Percentiles rank a stretch among this genome's conserved stretches.
Evolutionary conservation across 2,888 invertebrate genomes (phyloP).

Genomic region (Blera fallax): DNA sequence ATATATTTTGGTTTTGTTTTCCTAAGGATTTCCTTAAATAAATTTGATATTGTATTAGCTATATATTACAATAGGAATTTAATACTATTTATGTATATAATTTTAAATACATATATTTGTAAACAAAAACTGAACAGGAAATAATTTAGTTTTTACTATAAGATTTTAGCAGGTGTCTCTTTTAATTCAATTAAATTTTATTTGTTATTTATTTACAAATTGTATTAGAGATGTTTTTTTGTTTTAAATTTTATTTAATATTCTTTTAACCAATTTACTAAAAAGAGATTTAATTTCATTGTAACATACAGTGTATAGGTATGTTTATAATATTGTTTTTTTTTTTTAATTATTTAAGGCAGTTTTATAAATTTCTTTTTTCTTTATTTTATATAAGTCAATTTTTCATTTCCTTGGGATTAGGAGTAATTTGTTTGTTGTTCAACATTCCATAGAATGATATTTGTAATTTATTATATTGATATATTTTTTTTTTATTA

Average conservation of each 20-base stretch:
- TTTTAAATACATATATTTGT: conserved; percentile 50
- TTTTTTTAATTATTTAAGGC: conserved; percentile 53
- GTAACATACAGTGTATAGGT: conserved; percentile 32
- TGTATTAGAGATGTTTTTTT: neutral
- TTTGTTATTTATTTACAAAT: conserved; percentile 50
- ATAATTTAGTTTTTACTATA: conserved; percentile 13
- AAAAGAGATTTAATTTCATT: conserved; percentile 34
- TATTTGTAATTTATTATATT: conserved; percentile 14
- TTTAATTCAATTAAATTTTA: neutral
- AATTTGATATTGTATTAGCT: conserved; percentile 67
- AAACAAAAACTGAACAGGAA: conserved; percentile 62
- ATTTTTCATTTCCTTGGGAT: conserved; percentile 61
- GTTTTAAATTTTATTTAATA: conserved; percentile 9
- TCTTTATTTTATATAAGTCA: conserved; percentile 47
- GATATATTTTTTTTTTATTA: conserved; percentile 23
- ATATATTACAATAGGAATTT: conserved; percentile 70
- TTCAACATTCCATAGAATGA: conserved; percentile 51
- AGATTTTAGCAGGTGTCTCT: conserved; percentile 4
- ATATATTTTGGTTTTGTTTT: conserved; percentile 37
- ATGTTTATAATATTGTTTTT: conserved; percentile 22
- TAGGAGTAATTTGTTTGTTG: conserved; percentile 47
- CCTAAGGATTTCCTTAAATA: conserved; percentile 55
- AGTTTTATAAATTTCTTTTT: conserved; percentile 68
- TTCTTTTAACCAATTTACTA: conserved; percentile 48
- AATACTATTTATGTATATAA: conserved; percentile 60